Evolutionary conservation across 2,888 invertebrate genomes (phyloP).

Genomic region (Abrostola tripartita): DNA sequence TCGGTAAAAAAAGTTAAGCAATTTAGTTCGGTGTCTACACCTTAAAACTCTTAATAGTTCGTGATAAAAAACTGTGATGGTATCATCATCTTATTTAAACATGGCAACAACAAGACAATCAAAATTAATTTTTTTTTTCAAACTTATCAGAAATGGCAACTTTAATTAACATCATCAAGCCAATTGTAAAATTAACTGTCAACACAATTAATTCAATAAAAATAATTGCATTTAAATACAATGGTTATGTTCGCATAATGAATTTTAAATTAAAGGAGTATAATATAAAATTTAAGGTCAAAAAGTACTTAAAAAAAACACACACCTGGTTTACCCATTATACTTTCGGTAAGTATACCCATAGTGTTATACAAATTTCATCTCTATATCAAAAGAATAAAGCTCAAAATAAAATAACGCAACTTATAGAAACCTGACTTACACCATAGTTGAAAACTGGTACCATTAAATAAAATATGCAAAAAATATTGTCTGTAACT

Average conservation of each 20-base stretch:
- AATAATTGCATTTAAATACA: conserved; percentile 35
- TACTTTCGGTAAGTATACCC: conserved; percentile 30
- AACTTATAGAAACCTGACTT: conserved; percentile 29
- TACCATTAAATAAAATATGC: conserved; percentile 46
- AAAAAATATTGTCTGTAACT: conserved; percentile 35
- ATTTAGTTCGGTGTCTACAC: too few relatives aligned
- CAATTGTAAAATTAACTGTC: conserved; percentile 13
- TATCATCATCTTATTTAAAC: background rate
- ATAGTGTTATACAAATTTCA: conserved; percentile 14
- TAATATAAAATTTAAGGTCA: conserved; percentile 33
- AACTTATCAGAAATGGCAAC: background rate
- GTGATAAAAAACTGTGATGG: background rate
- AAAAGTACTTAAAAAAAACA: conserved; percentile 42
- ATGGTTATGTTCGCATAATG: conserved; percentile 18
- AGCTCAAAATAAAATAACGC: conserved; percentile 27
- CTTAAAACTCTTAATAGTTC: too few relatives aligned
- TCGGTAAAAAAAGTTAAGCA: background rate
- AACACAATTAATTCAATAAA: conserved; percentile 20
- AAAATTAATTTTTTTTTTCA: background rate
- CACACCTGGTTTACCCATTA: conserved; percentile 32
- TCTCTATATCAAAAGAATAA: conserved; percentile 23
- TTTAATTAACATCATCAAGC: conserved; percentile 6
- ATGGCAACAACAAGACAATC: background rate
- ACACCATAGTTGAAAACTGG: conserved; percentile 53
- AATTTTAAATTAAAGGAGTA: conserved; percentile 42